A percentile compares a stretch with the other conserved stretches of the same genome.
phyloP scores from a whole-genome alignment of 2,888 invertebrate genomes.

The Strigamia maritima region DNA sequence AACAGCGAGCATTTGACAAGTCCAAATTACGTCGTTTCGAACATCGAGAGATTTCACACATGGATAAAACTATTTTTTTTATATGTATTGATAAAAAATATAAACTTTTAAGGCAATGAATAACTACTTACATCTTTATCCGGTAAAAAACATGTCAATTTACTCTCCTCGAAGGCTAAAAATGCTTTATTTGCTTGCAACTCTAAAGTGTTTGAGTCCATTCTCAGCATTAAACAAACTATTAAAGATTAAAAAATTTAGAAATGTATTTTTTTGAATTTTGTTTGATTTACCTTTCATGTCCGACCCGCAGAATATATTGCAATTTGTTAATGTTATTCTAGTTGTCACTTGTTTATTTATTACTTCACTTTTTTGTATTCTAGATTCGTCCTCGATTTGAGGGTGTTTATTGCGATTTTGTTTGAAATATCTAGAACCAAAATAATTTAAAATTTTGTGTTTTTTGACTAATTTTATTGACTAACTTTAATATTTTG shows the following conservation, averaged over 20 bases:
- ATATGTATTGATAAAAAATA: not conserved
- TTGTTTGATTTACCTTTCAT: not conserved
- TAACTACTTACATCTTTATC: constrained; percentile 52
- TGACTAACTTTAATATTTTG: not conserved
- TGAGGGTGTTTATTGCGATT: not conserved
- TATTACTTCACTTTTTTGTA: not conserved
- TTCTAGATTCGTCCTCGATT: not conserved
- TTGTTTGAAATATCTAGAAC: not conserved
- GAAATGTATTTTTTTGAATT: not conserved
- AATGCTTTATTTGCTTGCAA: constrained; percentile 57
- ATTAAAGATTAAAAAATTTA: not conserved
- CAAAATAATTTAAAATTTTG: not conserved
- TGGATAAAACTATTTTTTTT: constrained; percentile 48
- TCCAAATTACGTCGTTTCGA: constrained; percentile 42
- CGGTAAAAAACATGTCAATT: constrained; percentile 61
- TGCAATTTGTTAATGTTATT: constrained; percentile 12
- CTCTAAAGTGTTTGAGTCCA: constrained; percentile 66
- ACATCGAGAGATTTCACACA: constrained; percentile 58
- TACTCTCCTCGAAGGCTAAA: constrained; percentile 64
- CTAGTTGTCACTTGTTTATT: not conserved
- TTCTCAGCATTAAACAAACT: constrained; percentile 62
- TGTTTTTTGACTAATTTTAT: not conserved
- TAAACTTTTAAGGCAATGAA: not conserved
- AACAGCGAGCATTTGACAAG: not conserved
- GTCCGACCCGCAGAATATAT: not conserved